Base-by-base conservation (phyloP, 1,140 invertebrate species). In the Harpegnathos saltator region DNA sequence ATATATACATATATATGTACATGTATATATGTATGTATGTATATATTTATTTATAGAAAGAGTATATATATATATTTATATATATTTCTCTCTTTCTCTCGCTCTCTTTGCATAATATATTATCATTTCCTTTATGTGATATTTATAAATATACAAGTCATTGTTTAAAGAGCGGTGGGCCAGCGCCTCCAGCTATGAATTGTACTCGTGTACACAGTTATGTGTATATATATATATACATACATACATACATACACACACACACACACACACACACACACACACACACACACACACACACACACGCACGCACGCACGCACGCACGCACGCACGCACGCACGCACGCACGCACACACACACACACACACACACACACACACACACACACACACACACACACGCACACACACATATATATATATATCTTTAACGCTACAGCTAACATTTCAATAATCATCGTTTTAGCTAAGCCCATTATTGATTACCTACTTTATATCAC, bases 141-240 rank as follows among this genome's bases (percentile, higher is more conserved):
- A 93, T 94, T 93, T 94, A 94, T 93, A 93, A 94, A 94, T 93
- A 92, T 94, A 94, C 91, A 94, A 93, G 89, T 93, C 85, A 90
- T 91, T 89, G 87, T 90, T 90, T 91, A 87, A 92, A 91, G 90
- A 92, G 84, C 86, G 89, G 77, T 92, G 90, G 92, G 89, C 90
- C 90, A 92, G 88, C 87, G 89, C 89, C 87, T 91, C 86, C 84
- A 85, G 48, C 81, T 85, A 83, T 84, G 63, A 89, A 88, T 91
- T 89, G 80, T 89, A 89, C 86, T 89, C 59, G 56, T 85, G 75
- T 90, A 89, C 82, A 89, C 82, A 89, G 19, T 81, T 91, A 86
- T 89, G 89, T 89, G 82, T 82, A 69, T 85, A 75, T 84, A 9
- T 44, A 44, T 44, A 44, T 44, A 44, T 44, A 44, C 11, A 9